Evolutionary conservation across 2,113 vertebrate genomes (phyloP).

Genomic region (Rhynchomys soricoides): DNA sequence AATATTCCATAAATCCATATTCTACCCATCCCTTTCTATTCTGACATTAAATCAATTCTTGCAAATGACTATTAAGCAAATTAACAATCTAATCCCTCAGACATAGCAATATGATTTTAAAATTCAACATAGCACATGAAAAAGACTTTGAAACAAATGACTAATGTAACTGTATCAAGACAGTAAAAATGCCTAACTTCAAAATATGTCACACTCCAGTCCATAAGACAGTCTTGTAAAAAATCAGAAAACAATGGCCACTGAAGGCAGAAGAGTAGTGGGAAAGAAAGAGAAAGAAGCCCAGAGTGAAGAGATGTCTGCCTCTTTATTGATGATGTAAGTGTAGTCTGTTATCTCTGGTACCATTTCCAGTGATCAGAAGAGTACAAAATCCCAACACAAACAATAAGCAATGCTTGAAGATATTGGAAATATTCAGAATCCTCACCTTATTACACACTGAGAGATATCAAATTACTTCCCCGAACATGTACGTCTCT

Average conservation of each 20-base stretch:
- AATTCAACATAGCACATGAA: not conserved
- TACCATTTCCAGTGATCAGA: not conserved
- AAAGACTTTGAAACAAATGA: not conserved
- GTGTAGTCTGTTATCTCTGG: not conserved
- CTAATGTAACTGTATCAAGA: not conserved
- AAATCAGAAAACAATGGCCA: not conserved
- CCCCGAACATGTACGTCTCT: not conserved
- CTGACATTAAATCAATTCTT: not conserved
- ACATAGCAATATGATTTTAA: not conserved
- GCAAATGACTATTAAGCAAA: not conserved
- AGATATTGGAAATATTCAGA: not conserved
- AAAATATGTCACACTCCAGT: not conserved
- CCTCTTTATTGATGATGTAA: not conserved
- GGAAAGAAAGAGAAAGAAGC: not conserved
- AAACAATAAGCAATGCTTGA: not conserved
- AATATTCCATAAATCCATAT: not conserved
- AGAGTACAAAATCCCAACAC: not conserved
- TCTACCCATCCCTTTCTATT: not conserved
- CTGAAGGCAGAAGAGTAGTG: not conserved
- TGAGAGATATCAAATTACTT: too few relatives aligned
- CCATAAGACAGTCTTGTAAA: not conserved
- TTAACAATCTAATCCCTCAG: not conserved
- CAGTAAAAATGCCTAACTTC: not conserved
- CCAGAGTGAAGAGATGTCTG: not conserved
- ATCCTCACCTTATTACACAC: not conserved